phyloP scores from a whole-genome alignment of 2,113 vertebrate genomes.

The Ellobius talpinus region DNA sequence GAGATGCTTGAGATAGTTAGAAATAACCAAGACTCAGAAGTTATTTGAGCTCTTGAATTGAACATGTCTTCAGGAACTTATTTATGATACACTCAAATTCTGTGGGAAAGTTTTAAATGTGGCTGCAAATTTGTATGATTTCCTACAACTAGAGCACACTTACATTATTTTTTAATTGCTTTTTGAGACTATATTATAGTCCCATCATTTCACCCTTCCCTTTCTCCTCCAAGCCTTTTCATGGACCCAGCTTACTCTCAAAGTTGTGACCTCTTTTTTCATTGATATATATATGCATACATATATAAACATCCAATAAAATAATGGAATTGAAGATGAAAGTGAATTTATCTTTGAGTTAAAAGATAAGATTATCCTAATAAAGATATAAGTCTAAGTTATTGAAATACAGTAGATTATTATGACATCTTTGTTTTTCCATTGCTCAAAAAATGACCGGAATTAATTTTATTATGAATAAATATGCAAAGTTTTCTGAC shows the following conservation, averaged over 20 bases:
- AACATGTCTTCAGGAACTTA: constrained; percentile 27
- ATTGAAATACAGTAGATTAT: background rate
- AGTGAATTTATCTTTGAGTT: constrained; percentile 13
- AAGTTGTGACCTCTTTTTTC: background rate
- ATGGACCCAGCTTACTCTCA: background rate
- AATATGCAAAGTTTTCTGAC: background rate
- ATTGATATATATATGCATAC: background rate
- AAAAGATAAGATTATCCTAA: background rate
- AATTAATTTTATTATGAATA: constrained; percentile 20
- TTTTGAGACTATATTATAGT: background rate
- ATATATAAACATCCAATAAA: background rate
- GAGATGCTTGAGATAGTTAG: constrained; percentile 53
- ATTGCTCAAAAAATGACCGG: background rate
- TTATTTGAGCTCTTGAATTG: background rate
- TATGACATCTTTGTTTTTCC: constrained; percentile 17
- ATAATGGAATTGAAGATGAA: constrained; percentile 5
- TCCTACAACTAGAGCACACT: background rate
- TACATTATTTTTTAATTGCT: background rate
- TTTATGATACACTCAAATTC: constrained; percentile 7
- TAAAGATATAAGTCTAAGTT: constrained; percentile 1
- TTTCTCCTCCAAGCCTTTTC: background rate
- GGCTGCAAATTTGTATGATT: constrained; percentile 40
- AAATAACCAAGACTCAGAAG: constrained; percentile 57
- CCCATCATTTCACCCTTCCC: background rate
- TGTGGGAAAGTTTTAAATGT: background rate